These are phyloP conservation scores for Argyresthia albistria DNA, from an alignment of 2,888 invertebrate species.

Conservation along the genomic window DNA sequence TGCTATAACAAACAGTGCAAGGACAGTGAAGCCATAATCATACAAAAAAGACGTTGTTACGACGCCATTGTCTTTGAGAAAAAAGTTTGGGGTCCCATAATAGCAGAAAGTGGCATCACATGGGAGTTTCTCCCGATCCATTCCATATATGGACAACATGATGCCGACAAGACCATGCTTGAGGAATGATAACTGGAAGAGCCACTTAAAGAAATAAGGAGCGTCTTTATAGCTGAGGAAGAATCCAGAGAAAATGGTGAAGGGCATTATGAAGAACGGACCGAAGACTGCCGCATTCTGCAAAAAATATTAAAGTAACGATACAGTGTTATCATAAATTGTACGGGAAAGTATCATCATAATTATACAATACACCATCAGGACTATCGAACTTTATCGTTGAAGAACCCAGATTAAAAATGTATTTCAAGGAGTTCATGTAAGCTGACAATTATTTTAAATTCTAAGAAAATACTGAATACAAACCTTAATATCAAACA, in stretches of 20 bases:
- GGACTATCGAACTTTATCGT: too few relatives aligned
- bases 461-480: neutral
- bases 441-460: too few relatives aligned
- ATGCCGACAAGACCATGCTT: slow-evolving; percentile 92
- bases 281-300: slow-evolving; percentile 93
- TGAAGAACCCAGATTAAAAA: too few relatives aligned
- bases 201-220: slow-evolving; percentile 83
- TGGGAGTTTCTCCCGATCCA: slow-evolving; percentile 79
- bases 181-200: slow-evolving; percentile 90
- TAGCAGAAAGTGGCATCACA: slow-evolving; percentile 86
- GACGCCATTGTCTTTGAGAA: slow-evolving; percentile 84
- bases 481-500: slow-evolving; percentile 81
- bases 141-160: slow-evolving; percentile 86
- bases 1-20: slow-evolving; percentile 76
- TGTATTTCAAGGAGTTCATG: too few relatives aligned
- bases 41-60: slow-evolving; percentile 53
- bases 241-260: slow-evolving; percentile 93
- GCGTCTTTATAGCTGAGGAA: slow-evolving; percentile 89
- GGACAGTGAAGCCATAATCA: slow-evolving; percentile 74
- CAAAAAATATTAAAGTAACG: slow-evolving; percentile 24
- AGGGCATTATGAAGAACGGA: slow-evolving; percentile 89
- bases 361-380: too few relatives aligned
- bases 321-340: too few relatives aligned
- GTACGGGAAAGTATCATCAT: too few relatives aligned
- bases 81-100: slow-evolving; percentile 77